A percentile compares a stretch with the other conserved stretches of the same genome.
Conservation (phyloP, 2,888 invertebrate species). For the Drosophila flavopinicola region DNA sequence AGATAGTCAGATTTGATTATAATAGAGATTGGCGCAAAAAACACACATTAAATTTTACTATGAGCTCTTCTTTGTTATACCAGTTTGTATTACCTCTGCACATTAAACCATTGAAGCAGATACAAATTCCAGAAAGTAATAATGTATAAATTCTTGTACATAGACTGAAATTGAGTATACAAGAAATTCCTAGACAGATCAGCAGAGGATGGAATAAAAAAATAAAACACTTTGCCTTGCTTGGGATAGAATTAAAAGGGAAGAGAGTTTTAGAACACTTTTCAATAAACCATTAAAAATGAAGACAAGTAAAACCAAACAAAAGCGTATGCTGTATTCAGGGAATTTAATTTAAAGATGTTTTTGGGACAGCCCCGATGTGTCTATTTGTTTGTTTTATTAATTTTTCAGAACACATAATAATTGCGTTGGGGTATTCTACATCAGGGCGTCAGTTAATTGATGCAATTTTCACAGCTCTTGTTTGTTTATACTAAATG, state of each 20-base stretch:
- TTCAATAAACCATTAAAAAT: too few relatives aligned
- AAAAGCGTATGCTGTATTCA: not conserved
- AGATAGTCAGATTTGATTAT: too few relatives aligned
- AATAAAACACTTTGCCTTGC: too few relatives aligned
- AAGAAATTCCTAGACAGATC: not conserved
- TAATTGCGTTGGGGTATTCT: not conserved
- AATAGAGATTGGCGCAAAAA: too few relatives aligned
- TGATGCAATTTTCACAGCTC: conserved; percentile 11
- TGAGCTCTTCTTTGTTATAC: too few relatives aligned
- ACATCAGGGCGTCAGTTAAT: conserved; percentile 24
- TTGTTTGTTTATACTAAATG: conserved; percentile 3
- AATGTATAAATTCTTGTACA: too few relatives aligned
- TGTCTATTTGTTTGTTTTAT: not conserved
- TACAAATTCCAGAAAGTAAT: too few relatives aligned
- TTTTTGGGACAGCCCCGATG: not conserved
- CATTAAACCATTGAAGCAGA: too few relatives aligned
- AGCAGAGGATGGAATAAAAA: not conserved
- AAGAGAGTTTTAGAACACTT: not conserved
- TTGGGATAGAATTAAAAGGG: not conserved
- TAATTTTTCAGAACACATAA: not conserved
- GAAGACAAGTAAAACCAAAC: too few relatives aligned
- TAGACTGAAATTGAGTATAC: too few relatives aligned
- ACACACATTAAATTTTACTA: too few relatives aligned
- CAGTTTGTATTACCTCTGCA: too few relatives aligned
- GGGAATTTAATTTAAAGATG: not conserved